phyloP scores from a whole-genome alignment of 2,888 invertebrate genomes.

The Anoncus sp. region DNA sequence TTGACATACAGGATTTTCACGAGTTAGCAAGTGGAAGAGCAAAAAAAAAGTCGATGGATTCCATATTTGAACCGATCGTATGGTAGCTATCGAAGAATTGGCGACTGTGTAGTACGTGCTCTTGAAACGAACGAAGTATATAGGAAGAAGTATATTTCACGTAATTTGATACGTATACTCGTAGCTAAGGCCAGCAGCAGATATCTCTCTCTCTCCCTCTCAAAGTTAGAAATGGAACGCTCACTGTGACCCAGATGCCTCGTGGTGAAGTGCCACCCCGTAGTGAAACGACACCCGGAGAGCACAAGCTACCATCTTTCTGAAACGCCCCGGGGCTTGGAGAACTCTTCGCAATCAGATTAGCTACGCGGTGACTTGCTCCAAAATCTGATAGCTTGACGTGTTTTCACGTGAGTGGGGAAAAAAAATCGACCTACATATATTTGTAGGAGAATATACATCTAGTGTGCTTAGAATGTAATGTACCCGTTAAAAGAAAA shows the following conservation, averaged over 20 bases:
- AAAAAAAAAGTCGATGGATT: background rate
- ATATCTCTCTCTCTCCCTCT: too few relatives aligned
- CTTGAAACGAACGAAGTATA: background rate
- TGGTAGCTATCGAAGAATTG: conserved; percentile 6
- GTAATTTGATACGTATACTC: conserved; percentile 37
- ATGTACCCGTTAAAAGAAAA: too few relatives aligned
- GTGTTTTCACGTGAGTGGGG: background rate
- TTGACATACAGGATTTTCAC: background rate
- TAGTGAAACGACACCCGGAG: conserved; percentile 35
- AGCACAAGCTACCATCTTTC: conserved; percentile 44
- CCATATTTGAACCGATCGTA: background rate
- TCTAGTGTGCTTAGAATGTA: too few relatives aligned
- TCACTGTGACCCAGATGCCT: conserved; percentile 48
- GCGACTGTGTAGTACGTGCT: background rate
- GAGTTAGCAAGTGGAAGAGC: too few relatives aligned
- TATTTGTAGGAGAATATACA: background rate
- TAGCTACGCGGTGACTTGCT: conserved; percentile 39
- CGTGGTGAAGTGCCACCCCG: conserved; percentile 32
- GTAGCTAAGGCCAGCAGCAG: background rate
- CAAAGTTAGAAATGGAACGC: conserved; percentile 45
- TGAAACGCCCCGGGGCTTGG: conserved; percentile 37
- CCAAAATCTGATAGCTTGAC: conserved; percentile 37
- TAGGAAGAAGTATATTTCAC: conserved; percentile 37
- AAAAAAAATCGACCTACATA: background rate
- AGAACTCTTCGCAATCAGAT: conserved; percentile 54